Percentiles rank a stretch among this genome's conserved stretches.
Evolutionary conservation across 2,113 vertebrate genomes (phyloP).

Genomic region (Rhizomys pruinosus): DNA sequence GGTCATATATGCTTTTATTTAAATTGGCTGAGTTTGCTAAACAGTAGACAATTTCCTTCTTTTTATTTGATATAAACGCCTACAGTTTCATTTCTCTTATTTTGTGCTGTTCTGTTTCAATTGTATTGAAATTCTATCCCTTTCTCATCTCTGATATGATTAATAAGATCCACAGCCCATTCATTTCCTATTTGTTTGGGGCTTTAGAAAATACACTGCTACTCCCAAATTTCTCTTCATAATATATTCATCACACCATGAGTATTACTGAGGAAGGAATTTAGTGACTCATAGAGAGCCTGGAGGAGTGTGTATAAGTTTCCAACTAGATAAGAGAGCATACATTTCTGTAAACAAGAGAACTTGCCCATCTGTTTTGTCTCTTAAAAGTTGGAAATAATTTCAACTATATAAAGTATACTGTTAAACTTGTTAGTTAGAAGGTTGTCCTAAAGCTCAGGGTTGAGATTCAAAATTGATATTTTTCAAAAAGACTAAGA

Average conservation of each 20-base stretch:
- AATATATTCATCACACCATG: not conserved
- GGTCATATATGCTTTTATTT: not conserved
- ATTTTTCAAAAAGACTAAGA: not conserved
- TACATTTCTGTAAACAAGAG: not conserved
- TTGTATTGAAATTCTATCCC: not conserved
- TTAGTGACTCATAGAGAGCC: not conserved
- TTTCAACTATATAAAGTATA: not conserved
- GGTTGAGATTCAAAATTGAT: not conserved
- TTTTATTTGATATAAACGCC: not conserved
- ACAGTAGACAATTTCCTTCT: not conserved
- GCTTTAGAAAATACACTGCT: not conserved
- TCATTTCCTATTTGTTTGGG: slow-evolving; percentile 18
- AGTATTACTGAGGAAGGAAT: slow-evolving; percentile 26
- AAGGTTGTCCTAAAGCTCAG: not conserved
- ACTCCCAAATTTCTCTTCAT: not conserved
- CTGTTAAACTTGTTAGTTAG: not conserved
- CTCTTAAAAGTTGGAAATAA: not conserved
- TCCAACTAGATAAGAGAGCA: not conserved
- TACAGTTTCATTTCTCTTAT: not conserved
- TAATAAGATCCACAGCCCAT: not conserved
- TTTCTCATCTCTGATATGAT: not conserved
- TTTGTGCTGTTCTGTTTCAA: not conserved
- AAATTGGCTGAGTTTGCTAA: not conserved
- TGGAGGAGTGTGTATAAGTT: not conserved
- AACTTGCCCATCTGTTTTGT: not conserved